phyloP scores from a whole-genome alignment of 2,888 invertebrate genomes.

The Spodoptera picta region DNA sequence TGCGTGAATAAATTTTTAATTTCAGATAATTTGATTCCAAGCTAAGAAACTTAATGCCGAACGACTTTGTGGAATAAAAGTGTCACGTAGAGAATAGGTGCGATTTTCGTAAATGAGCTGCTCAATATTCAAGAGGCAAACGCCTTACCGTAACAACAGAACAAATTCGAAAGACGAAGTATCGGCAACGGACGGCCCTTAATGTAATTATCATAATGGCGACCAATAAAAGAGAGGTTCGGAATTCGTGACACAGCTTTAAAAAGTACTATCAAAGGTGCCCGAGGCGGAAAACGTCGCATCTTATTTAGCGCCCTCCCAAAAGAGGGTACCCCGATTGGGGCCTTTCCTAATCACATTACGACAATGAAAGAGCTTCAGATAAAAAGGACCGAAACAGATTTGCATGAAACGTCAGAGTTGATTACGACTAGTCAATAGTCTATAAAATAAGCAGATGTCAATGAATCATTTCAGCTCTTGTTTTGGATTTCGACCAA shows the following conservation, averaged over 20 bases:
- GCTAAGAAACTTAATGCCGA: conserved; percentile 60
- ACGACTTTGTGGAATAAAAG: conserved; percentile 72
- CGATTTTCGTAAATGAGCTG: conserved; percentile 86
- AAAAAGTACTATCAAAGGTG: conserved; percentile 87
- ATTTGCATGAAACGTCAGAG: conserved; percentile 86
- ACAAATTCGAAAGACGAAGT: conserved; percentile 87
- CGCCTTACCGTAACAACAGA: conserved; percentile 84
- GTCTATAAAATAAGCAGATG: conserved; percentile 69
- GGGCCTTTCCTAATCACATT: conserved; percentile 85
- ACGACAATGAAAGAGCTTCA: conserved; percentile 82
- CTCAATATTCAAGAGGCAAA: conserved; percentile 85
- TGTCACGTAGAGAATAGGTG: conserved; percentile 86
- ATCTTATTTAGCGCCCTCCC: conserved; percentile 86
- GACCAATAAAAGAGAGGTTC: conserved; percentile 87
- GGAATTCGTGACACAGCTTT: conserved; percentile 86
- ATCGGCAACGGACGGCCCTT: conserved; percentile 83
- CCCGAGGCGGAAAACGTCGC: conserved; percentile 86
- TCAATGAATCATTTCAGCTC: conserved; percentile 65
- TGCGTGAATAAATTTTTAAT: conserved; percentile 69
- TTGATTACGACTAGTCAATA: conserved; percentile 76
- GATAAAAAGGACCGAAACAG: conserved; percentile 83
- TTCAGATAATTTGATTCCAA: conserved; percentile 66
- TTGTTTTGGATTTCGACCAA: conserved; percentile 15
- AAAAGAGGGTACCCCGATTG: conserved; percentile 75
- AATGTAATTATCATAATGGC: conserved; percentile 88